Conservation (phyloP, 2,888 invertebrate species). For the Hirudinaria manillensis region DNA sequence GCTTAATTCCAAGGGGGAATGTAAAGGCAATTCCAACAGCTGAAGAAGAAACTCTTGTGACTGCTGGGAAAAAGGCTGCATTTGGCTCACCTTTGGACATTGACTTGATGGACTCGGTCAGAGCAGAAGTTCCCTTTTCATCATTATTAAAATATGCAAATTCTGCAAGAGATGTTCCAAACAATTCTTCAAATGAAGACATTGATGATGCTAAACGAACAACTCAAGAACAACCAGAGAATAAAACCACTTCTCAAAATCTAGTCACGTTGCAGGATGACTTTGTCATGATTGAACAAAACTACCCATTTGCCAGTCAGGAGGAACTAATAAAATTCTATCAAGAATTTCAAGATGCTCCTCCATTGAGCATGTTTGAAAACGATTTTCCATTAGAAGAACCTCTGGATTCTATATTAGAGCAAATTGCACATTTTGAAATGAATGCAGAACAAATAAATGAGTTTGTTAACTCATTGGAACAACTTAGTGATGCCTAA, state of each 20-base stretch:
- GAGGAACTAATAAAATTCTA: conserved; percentile 17
- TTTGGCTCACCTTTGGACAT: conserved; percentile 11
- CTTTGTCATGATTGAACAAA: conserved; percentile 21
- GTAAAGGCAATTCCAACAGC: neutral
- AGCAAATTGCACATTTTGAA: neutral
- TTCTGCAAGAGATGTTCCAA: neutral
- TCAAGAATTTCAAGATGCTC: conserved; percentile 3
- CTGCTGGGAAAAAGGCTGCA: conserved; percentile 18
- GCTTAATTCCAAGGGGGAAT: too few relatives aligned
- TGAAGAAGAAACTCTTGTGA: neutral
- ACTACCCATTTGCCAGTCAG: conserved; percentile 5
- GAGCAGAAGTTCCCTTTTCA: conserved; percentile 18
- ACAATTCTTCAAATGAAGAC: neutral
- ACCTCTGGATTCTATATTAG: neutral
- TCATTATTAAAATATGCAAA: conserved; percentile 15
- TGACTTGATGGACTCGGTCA: neutral
- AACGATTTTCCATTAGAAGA: conserved; percentile 11
- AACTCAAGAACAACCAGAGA: neutral
- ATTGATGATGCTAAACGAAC: neutral
- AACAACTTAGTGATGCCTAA: neutral
- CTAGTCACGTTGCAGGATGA: neutral
- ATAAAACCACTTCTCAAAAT: neutral
- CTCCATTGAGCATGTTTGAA: neutral
- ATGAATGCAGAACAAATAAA: neutral
- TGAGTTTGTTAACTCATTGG: conserved; percentile 6